A percentile compares a stretch with the other conserved stretches of the same genome.
Conservation (phyloP, 2,888 invertebrate species). For the Anorthoa munda region DNA sequence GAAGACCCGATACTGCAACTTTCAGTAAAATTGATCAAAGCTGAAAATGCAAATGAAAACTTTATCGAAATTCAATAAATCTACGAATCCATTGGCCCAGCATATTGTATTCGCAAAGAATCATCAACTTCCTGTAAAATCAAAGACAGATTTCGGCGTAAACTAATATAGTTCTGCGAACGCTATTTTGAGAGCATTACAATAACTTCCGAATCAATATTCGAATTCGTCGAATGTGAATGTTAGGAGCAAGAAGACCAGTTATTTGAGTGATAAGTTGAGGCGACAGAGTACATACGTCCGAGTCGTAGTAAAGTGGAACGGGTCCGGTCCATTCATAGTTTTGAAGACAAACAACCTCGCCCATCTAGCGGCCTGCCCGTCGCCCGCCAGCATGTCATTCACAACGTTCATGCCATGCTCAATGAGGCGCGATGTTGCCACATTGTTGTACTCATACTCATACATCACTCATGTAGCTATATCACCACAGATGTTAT, state of each 20-base stretch:
- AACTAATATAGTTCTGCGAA: slow-evolving; percentile 60
- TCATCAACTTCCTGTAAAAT: slow-evolving; percentile 58
- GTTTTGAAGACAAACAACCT: slow-evolving; percentile 73
- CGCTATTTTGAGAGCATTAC: slow-evolving; percentile 58
- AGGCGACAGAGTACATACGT: slow-evolving; percentile 51
- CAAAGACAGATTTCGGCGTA: slow-evolving; percentile 63
- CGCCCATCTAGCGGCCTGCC: slow-evolving; percentile 65
- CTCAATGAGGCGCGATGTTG: slow-evolving; percentile 74
- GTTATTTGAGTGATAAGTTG: slow-evolving; percentile 49
- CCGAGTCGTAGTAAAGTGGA: slow-evolving; percentile 60
- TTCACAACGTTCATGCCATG: slow-evolving; percentile 64
- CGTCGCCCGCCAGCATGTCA: slow-evolving; percentile 69
- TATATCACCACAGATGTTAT: slow-evolving; percentile 58
- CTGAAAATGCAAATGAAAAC: slow-evolving; percentile 5
- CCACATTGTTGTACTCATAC: slow-evolving; percentile 69
- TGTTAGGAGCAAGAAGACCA: slow-evolving; percentile 51
- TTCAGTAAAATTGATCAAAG: slow-evolving; percentile 35
- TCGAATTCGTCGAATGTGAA: slow-evolving; percentile 52
- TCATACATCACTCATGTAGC: slow-evolving; percentile 65
- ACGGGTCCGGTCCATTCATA: slow-evolving; percentile 75
- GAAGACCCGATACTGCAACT: background rate
- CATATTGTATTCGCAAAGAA: slow-evolving; percentile 61
- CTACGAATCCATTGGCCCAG: slow-evolving; percentile 40
- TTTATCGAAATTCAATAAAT: slow-evolving; percentile 35
- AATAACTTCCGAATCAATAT: slow-evolving; percentile 64